phyloP scores from a whole-genome alignment of 2,113 vertebrate species.

The Pica pica region DNA sequence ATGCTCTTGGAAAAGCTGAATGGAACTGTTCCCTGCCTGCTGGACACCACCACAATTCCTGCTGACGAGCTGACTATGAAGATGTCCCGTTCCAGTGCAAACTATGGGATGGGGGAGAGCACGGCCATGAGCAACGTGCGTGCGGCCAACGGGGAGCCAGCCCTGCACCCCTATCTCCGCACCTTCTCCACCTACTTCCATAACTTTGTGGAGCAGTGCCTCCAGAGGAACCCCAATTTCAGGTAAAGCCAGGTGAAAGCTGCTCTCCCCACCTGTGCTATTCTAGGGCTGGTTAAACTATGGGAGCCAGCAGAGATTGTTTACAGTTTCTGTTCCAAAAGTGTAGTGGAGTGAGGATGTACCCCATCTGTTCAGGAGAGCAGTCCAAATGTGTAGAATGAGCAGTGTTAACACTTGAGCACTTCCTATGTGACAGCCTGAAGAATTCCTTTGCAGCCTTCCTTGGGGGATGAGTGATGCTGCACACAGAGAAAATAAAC shows the following conservation, averaged over 20 bases:
- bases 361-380: not conserved
- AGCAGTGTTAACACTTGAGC: not conserved
- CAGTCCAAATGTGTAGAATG: not conserved
- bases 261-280: fast-evolving
- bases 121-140: constrained; percentile 67
- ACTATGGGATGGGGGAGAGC: constrained; percentile 83
- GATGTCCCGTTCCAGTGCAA: constrained; percentile 82
- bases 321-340: not conserved
- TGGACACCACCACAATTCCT: constrained; percentile 95
- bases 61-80: constrained; percentile 91
- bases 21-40: constrained; percentile 90
- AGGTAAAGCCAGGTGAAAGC: constrained; percentile 69
- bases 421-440: not conserved
- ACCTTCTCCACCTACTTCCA: constrained; percentile 93
- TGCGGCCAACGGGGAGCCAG: constrained; percentile 85
- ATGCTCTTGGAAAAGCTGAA: constrained; percentile 98
- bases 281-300: not conserved
- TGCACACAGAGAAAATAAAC: not conserved
- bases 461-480: not conserved
- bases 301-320: not conserved
- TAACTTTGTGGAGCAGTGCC: constrained; percentile 90
- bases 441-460: not conserved
- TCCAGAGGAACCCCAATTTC: constrained; percentile 87
- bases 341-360: not conserved
- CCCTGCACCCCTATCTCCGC: constrained; percentile 88